Base-by-base conservation (phyloP, 1,140 invertebrate genomes). In the Coenobita brevimanus region DNA sequence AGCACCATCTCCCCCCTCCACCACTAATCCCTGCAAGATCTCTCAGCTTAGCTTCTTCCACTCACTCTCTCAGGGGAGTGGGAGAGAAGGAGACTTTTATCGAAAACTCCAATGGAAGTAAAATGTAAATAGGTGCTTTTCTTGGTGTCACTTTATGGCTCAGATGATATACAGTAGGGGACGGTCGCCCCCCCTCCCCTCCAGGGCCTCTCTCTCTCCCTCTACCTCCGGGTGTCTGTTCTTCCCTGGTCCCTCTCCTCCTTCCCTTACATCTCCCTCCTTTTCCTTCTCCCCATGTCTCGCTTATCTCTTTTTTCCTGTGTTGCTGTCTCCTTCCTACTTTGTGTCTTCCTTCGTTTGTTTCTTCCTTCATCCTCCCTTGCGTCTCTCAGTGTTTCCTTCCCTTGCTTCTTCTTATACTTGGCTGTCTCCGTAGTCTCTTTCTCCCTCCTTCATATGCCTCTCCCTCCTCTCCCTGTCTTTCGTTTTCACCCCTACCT, bases 81-180 rank as follows among this genome's bases (percentile, higher is more conserved):
- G 50, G 60, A 62, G 57, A 62, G 78, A 80, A 64, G 78, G 60
- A 27, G 78, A 30, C 78, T 80, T 80, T 80, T 80, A 80, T 80
- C 78, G 78, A 82, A 82, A 82, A 82, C 60, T 67, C 60, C 79
- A 82, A 69, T 82, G 62, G 79, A 82, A 69, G 79, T 82, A 82
- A 82, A 82, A 82, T 82, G 79, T 82, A 82, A 82, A 82, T 82
- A 82, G 33, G 79, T 64, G 79, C 62, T 67, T 82, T 82, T 82
- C 79, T 82, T 69, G 41, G 79, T 69, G 62, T 67, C 62, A 82
- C 79, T 82, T 82, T 82, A 82, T 69, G 62, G 62, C 62, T 82
- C 30, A 21, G 62, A 82, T 82, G 79, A 82, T 82, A 82, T 67
- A 82, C 17, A 33, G 21, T 30, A n/a, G 24, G 36, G 24, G 50